Evolutionary conservation across 2,888 invertebrate species (phyloP).

Genomic region (Glaucopsyche alexis): DNA sequence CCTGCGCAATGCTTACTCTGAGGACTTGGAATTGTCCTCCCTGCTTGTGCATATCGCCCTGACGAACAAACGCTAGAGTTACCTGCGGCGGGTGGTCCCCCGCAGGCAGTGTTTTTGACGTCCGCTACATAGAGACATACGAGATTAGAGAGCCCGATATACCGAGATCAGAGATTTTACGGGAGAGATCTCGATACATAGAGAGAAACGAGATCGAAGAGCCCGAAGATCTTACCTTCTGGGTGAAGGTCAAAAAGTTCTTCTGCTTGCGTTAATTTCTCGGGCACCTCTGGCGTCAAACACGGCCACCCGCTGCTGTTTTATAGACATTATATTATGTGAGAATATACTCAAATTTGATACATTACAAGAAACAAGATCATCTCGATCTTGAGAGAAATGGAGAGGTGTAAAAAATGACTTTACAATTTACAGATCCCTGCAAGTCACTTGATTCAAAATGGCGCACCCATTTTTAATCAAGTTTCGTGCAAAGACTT

Average conservation of each 20-base stretch:
- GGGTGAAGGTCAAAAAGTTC: neutral
- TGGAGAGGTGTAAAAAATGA: neutral
- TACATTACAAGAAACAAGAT: neutral
- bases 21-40: constrained; percentile 94
- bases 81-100: neutral
- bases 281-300: neutral
- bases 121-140: neutral
- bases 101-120: constrained; percentile 9
- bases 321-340: neutral
- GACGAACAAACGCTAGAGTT: constrained; percentile 35
- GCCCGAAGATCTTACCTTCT: neutral
- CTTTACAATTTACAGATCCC: neutral
- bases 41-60: constrained; percentile 85
- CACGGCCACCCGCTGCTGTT: neutral
- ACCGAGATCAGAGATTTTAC: neutral
- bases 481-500: neutral
- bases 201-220: neutral
- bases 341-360: neutral
- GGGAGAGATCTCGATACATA: neutral
- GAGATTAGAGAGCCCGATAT: neutral
- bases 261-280: neutral
- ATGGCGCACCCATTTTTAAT: neutral
- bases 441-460: neutral
- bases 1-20: constrained; percentile 93
- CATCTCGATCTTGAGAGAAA: neutral